These are phyloP conservation scores for Channallabes apus DNA, from an alignment of 2,797 vertebrate genomes.

Conservation along the genomic window DNA sequence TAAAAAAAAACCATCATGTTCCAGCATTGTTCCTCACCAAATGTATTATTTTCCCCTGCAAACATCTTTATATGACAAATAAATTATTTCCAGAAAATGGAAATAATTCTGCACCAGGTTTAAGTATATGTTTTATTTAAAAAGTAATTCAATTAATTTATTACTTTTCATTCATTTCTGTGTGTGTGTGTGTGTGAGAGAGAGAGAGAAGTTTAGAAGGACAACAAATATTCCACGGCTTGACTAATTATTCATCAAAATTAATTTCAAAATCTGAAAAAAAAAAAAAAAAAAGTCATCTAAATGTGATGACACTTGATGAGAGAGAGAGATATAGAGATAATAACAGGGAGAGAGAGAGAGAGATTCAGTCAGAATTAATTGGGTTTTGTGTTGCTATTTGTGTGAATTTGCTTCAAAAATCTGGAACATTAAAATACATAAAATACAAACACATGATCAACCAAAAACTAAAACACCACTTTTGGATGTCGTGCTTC, in stretches of 20 bases:
- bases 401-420: constrained; percentile 42
- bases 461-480: background rate
- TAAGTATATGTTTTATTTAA: background rate
- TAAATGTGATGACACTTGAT: constrained; percentile 49
- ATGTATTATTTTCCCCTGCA: background rate
- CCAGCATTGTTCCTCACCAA: background rate
- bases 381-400: constrained; percentile 50
- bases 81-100: background rate
- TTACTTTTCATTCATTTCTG: background rate
- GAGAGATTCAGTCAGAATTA: constrained; percentile 63
- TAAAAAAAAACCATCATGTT: background rate
- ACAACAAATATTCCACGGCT: constrained; percentile 8
- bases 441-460: background rate
- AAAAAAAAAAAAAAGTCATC: constrained; percentile 67
- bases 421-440: constrained; percentile 51
- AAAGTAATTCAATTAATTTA: background rate
- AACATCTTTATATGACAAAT: background rate
- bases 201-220: constrained; percentile 1
- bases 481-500: constrained; percentile 50
- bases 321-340: background rate
- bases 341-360: constrained; percentile 25
- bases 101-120: too few relatives aligned
- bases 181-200: background rate
- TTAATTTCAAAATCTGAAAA: constrained; percentile 88
- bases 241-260: constrained; percentile 89